Percentiles rank a stretch among this genome's conserved stretches.
phyloP scores from a whole-genome alignment of 2,113 vertebrate genomes.

The Cololabis saira region DNA sequence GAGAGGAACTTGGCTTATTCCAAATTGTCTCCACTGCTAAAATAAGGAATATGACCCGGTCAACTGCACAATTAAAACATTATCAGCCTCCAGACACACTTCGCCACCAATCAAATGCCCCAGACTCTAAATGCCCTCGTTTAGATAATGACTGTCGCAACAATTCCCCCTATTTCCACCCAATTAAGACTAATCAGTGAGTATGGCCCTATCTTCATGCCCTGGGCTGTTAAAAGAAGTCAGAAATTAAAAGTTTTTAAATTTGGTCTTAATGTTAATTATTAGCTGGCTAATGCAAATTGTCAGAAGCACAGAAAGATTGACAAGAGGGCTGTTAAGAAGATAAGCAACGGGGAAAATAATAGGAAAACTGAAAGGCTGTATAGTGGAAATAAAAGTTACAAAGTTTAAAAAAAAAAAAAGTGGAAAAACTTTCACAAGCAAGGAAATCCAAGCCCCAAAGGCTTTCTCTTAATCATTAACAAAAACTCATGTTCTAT shows the following conservation, averaged over 20 bases:
- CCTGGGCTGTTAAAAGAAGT: conserved; percentile 43
- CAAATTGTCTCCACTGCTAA: conserved; percentile 40
- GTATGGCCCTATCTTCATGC: conserved; percentile 46
- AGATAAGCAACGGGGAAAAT: conserved; percentile 19
- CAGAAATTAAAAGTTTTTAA: conserved; percentile 48
- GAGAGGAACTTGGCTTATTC: conserved; percentile 6
- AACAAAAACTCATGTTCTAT: conserved; percentile 15
- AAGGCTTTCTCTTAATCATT: conserved; percentile 9
- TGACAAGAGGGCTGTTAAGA: conserved; percentile 10
- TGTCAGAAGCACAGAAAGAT: conserved; percentile 16
- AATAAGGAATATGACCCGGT: conserved; percentile 60
- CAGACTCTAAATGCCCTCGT: conserved; percentile 63
- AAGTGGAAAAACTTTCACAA: conserved; percentile 1
- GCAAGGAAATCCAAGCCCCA: conserved; percentile 9
- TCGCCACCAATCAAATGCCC: conserved; percentile 56
- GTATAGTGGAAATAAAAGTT: conserved; percentile 10
- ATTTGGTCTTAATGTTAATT: background rate
- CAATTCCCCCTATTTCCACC: conserved; percentile 54
- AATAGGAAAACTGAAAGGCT: conserved; percentile 22
- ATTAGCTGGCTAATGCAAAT: conserved; percentile 44
- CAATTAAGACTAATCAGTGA: conserved; percentile 66
- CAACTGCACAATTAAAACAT: conserved; percentile 65
- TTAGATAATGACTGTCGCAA: conserved; percentile 69
- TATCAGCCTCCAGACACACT: conserved; percentile 60
- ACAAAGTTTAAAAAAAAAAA: background rate